phyloP scores from a whole-genome alignment of 2,888 invertebrate genomes.

The Carcina quercana region DNA sequence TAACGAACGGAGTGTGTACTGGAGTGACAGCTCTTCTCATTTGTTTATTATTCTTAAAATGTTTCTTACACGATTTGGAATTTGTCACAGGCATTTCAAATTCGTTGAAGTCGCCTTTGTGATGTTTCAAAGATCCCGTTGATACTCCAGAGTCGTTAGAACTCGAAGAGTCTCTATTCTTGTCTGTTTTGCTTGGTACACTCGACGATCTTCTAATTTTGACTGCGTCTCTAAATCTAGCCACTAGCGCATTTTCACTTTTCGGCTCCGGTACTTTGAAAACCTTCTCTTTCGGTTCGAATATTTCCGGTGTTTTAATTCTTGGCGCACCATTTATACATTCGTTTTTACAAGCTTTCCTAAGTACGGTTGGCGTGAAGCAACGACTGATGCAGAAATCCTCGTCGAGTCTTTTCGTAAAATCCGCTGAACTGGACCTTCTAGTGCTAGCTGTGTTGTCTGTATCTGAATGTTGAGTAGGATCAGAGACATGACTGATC shows the following conservation, averaged over 20 bases:
- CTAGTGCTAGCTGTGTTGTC: constrained; percentile 59
- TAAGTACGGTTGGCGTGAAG: constrained; percentile 57
- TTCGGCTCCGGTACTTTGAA: constrained; percentile 61
- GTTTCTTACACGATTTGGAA: constrained; percentile 60
- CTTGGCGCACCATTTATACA: constrained; percentile 46
- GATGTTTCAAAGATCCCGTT: constrained; percentile 77
- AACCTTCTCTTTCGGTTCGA: constrained; percentile 38
- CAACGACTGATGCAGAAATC: constrained; percentile 50
- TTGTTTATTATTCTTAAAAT: constrained; percentile 57
- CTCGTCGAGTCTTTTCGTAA: constrained; percentile 73
- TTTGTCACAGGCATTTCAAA: constrained; percentile 73
- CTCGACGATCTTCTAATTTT: constrained; percentile 80
- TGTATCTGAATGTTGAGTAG: constrained; percentile 57
- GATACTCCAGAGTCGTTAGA: constrained; percentile 83
- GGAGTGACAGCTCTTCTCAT: constrained; percentile 57
- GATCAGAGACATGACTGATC: constrained; percentile 69
- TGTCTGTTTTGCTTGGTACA: constrained; percentile 80
- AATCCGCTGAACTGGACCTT: constrained; percentile 78
- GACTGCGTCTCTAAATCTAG: constrained; percentile 69
- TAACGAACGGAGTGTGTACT: constrained; percentile 73
- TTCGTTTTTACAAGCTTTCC: constrained; percentile 51
- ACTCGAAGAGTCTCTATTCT: constrained; percentile 80
- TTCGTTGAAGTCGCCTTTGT: constrained; percentile 76
- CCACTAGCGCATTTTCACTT: constrained; percentile 54
- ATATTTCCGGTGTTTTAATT: constrained; percentile 42